Percentiles rank a stretch among this genome's conserved stretches.
Evolutionary conservation across 2,888 invertebrate species (phyloP).

Genomic region (Heterodera filipjevi): DNA sequence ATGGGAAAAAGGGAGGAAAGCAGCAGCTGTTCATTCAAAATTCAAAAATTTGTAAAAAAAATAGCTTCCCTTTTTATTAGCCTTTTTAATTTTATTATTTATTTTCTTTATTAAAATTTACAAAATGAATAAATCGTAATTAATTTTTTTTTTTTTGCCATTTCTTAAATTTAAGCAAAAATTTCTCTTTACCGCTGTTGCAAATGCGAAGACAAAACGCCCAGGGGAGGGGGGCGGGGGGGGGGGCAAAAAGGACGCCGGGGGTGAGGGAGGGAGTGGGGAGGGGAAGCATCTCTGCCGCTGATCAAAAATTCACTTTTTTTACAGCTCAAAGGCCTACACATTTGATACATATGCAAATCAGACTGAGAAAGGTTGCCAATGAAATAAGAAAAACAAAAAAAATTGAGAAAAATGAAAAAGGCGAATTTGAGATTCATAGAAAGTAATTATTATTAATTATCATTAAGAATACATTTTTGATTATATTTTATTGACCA

Average conservation of each 20-base stretch:
- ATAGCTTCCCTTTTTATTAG: not conserved
- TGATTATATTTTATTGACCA: too few relatives aligned
- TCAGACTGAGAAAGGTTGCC: not conserved
- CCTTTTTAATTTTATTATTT: not conserved
- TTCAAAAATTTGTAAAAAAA: not conserved
- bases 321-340: not conserved
- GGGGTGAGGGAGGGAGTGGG: too few relatives aligned
- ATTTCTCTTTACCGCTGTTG: not conserved
- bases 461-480: too few relatives aligned
- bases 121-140: too few relatives aligned
- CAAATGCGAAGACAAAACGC: too few relatives aligned
- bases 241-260: not conserved
- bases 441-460: not conserved
- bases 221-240: not conserved
- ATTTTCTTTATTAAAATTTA: not conserved
- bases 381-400: not conserved
- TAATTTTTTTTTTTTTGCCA: not conserved
- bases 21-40: not conserved
- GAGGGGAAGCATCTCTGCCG: not conserved
- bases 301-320: not conserved
- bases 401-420: not conserved
- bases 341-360: slow-evolving; percentile 6
- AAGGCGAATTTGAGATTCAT: not conserved
- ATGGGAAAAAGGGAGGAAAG: not conserved
- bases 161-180: not conserved